phyloP scores from a whole-genome alignment of 30 jellyfish, hydroid and myxozoan species.

The Hydra vulgaris region DNA sequence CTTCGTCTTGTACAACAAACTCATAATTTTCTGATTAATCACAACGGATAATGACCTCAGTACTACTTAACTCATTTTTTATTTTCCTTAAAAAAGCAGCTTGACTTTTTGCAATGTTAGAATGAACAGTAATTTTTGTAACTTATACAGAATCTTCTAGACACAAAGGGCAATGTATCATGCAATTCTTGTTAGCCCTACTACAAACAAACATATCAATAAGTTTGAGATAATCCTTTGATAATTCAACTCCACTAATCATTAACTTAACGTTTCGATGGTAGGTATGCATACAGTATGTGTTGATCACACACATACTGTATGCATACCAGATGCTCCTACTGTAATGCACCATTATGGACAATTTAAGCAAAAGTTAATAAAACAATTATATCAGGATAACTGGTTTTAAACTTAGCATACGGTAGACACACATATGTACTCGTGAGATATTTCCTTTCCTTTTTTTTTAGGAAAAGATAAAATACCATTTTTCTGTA shows the following conservation, averaged over 20 bases:
- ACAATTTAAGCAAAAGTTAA: not conserved
- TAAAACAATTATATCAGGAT: not conserved
- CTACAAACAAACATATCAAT: not conserved
- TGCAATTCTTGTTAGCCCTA: not conserved
- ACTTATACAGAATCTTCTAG: not conserved
- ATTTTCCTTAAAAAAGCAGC: not conserved
- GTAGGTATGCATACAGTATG: too few relatives aligned
- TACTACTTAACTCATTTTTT: not conserved
- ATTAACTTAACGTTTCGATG: not conserved
- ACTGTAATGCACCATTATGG: not conserved
- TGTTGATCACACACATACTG: not conserved
- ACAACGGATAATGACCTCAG: not conserved
- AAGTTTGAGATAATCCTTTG: not conserved
- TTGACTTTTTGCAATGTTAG: not conserved
- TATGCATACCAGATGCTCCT: not conserved
- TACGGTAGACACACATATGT: not conserved
- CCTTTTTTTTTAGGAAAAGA: not conserved
- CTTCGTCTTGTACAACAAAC: not conserved
- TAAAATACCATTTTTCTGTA: not conserved
- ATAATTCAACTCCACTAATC: not conserved
- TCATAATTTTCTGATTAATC: not conserved
- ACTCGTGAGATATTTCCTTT: not conserved
- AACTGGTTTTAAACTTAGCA: not conserved
- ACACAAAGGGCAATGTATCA: not conserved
- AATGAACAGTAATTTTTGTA: not conserved